These are phyloP conservation scores for Prosapia bicincta DNA, from an alignment of 2,888 invertebrate species.

Conservation along the genomic window DNA sequence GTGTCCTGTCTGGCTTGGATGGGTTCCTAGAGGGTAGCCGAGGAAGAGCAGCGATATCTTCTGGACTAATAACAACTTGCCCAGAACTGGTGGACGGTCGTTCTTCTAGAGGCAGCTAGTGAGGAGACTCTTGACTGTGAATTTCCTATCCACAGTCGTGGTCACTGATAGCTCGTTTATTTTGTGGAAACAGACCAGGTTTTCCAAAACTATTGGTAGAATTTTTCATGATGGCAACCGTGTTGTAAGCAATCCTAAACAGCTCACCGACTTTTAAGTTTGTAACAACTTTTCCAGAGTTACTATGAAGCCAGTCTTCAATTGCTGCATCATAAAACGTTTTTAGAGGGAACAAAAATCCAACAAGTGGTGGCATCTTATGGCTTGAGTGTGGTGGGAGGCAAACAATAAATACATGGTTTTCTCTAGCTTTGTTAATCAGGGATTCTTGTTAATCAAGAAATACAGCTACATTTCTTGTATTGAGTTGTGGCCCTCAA, in stretches of 20 bases:
- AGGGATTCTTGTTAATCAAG: no score
- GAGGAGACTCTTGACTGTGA: not conserved
- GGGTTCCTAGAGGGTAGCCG: conserved; percentile 3
- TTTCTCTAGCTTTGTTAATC: conserved; percentile 5
- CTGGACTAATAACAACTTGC: not conserved
- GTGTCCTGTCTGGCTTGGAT: conserved; percentile 3
- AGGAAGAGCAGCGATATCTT: not conserved
- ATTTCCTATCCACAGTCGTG: conserved; percentile 10
- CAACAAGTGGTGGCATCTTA: conserved; percentile 17
- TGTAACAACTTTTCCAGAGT: conserved; percentile 35
- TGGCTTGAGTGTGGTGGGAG: conserved; percentile 13
- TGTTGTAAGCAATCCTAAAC: conserved; percentile 39
- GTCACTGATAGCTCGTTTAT: conserved; percentile 37
- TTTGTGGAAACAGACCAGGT: conserved; percentile 39
- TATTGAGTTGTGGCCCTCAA: conserved; percentile 5
- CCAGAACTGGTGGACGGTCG: not conserved
- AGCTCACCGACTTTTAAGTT: conserved; percentile 36
- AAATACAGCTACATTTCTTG: conserved; percentile 8
- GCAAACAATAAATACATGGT: conserved; percentile 18
- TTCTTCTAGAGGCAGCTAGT: not conserved
- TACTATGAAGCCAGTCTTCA: conserved; percentile 33
- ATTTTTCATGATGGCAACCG: conserved; percentile 35
- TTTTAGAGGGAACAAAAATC: conserved; percentile 22
- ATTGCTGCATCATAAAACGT: conserved; percentile 20
- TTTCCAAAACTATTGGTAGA: conserved; percentile 36